Percentiles rank a stretch among this genome's conserved stretches.
phyloP scores from a whole-genome alignment of 1,140 invertebrate species.

The Hirudo medicinalis region DNA sequence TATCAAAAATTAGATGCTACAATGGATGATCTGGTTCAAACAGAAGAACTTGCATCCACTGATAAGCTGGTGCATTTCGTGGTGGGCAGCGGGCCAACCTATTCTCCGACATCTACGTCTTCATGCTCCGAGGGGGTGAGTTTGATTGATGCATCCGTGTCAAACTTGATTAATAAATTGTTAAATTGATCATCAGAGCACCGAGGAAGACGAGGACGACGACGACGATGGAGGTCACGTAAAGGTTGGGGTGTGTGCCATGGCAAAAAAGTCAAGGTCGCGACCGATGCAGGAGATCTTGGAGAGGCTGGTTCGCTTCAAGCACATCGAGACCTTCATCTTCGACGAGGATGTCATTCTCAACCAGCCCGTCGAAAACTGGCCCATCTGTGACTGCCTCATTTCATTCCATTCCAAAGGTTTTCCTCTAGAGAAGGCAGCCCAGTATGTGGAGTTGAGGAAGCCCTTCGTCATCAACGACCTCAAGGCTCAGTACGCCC shows the following conservation, averaged over 20 bases:
- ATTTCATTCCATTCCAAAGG: slow-evolving; percentile 96
- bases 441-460: slow-evolving; percentile 79
- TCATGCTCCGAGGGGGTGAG: not conserved
- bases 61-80: not conserved
- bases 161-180: not conserved
- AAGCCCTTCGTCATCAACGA: slow-evolving; percentile 97
- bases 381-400: slow-evolving; percentile 92
- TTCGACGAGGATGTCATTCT: slow-evolving; percentile 74
- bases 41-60: not conserved
- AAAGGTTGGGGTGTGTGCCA: slow-evolving; percentile 82
- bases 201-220: slow-evolving; percentile 11
- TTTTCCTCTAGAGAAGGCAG: slow-evolving; percentile 97
- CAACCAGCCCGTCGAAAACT: slow-evolving; percentile 85
- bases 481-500: slow-evolving; percentile 93
- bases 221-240: slow-evolving; percentile 13
- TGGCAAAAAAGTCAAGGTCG: slow-evolving; percentile 95
- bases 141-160: not conserved
- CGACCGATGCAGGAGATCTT: slow-evolving; percentile 98
- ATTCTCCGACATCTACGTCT: not conserved
- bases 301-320: slow-evolving; percentile 81
- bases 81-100: not conserved
- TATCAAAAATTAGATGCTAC: no score
- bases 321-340: slow-evolving; percentile 82
- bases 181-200: not conserved
- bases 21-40: no score